These are phyloP conservation scores for Charina bottae DNA, from an alignment of 2,113 vertebrate genomes.

Conservation along the genomic window DNA sequence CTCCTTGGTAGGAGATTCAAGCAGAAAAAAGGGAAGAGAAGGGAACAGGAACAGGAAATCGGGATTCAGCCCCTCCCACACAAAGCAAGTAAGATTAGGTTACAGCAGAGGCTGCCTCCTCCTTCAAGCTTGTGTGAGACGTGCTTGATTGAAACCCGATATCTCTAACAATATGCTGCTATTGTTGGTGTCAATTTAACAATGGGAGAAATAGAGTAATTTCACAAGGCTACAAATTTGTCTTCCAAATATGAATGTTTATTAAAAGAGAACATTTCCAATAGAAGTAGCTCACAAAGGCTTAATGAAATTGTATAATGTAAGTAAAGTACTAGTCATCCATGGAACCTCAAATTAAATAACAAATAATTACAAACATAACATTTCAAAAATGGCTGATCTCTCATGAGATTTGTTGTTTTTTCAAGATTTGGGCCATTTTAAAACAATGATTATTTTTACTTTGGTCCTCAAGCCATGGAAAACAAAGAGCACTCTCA, in stretches of 20 bases:
- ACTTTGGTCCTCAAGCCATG: background rate
- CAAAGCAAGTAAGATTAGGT: too few species aligned
- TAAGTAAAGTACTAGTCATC: background rate
- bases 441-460: background rate
- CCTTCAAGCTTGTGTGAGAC: too few species aligned
- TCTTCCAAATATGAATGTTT: slow-evolving; percentile 42
- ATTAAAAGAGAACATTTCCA: slow-evolving; percentile 53
- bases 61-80: too few species aligned
- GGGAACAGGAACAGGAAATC: too few species aligned
- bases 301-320: background rate
- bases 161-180: too few species aligned
- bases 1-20: too few species aligned
- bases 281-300: background rate
- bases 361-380: background rate
- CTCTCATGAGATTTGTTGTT: background rate
- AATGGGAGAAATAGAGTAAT: slow-evolving; percentile 17
- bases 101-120: too few species aligned
- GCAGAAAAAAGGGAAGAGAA: too few species aligned
- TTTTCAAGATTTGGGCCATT: background rate
- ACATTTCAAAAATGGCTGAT: background rate
- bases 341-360: background rate
- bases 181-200: slow-evolving; percentile 48
- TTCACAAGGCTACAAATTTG: slow-evolving; percentile 8
- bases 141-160: too few species aligned
- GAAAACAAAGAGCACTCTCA: background rate